These are phyloP conservation scores for Alentia gelatinosa DNA, from an alignment of 2,888 invertebrate species.

Conservation along the genomic window DNA sequence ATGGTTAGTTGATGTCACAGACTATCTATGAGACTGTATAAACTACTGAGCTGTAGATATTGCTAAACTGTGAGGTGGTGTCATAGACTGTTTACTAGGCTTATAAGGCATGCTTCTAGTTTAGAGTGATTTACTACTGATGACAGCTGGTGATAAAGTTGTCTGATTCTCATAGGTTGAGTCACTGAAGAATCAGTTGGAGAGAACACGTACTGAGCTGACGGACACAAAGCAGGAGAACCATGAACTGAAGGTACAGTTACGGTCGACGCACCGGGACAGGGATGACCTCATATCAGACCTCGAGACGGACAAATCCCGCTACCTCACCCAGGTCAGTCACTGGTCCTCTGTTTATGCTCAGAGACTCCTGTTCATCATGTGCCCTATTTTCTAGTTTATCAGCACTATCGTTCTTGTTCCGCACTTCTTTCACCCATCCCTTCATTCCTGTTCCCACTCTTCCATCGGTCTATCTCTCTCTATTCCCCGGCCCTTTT, in stretches of 20 bases:
- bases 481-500: no score
- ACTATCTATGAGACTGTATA: no score
- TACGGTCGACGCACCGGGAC: constrained; percentile 27
- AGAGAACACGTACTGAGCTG: constrained; percentile 51
- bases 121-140: not conserved
- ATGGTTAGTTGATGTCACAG: no score
- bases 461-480: no score
- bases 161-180: constrained; percentile 57
- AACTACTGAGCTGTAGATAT: no score
- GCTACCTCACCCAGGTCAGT: constrained; percentile 57
- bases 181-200: constrained; percentile 56
- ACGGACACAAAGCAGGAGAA: constrained; percentile 41
- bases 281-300: constrained; percentile 53
- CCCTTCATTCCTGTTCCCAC: no score
- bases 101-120: not conserved
- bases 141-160: not conserved
- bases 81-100: not conserved
- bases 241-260: constrained; percentile 38
- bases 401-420: no score
- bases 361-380: no score
- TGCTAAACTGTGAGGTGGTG: not conserved
- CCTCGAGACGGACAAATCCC: constrained; percentile 55
- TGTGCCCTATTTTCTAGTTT: no score
- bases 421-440: no score
- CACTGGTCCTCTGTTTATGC: no score